These are phyloP conservation scores for Cynodonichthys magdalenae DNA, from an alignment of 2,797 vertebrate species.

Conservation along the genomic window DNA sequence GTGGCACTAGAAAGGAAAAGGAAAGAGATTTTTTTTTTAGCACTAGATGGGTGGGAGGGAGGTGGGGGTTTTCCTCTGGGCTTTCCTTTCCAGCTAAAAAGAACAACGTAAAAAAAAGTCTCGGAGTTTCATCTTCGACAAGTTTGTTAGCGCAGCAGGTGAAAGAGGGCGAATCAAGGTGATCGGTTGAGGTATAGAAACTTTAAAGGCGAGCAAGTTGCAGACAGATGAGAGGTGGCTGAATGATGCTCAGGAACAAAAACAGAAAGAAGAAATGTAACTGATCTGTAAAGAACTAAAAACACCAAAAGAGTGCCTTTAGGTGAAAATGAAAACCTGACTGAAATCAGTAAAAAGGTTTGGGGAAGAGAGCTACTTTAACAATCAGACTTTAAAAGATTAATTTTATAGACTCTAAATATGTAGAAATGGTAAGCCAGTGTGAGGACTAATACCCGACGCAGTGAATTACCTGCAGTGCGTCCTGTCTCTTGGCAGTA, in stretches of 20 bases:
- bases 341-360: slow-evolving; percentile 61
- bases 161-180: slow-evolving; percentile 5
- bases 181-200: slow-evolving; percentile 12
- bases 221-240: slow-evolving; percentile 33
- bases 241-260: slow-evolving; percentile 39
- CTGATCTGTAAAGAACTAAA: slow-evolving; percentile 65
- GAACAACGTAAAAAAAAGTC: slow-evolving; percentile 27
- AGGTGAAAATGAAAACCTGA: slow-evolving; percentile 64
- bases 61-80: slow-evolving; percentile 51
- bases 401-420: slow-evolving; percentile 77
- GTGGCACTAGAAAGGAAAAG: slow-evolving; percentile 34
- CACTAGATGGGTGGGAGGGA: slow-evolving; percentile 18
- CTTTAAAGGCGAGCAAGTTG: slow-evolving; percentile 23
- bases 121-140: slow-evolving; percentile 34
- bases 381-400: slow-evolving; percentile 74
- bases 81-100: slow-evolving; percentile 56
- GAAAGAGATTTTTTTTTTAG: slow-evolving; percentile 42
- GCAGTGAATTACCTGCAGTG: slow-evolving; percentile 81
- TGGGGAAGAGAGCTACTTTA: slow-evolving; percentile 64
- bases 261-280: slow-evolving; percentile 45
- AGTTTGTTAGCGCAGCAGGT: slow-evolving; percentile 20
- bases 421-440: slow-evolving; percentile 71
- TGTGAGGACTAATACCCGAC: slow-evolving; percentile 72
- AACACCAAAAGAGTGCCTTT: slow-evolving; percentile 58
- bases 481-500: slow-evolving; percentile 78